Conservation (phyloP, 1,140 invertebrate genomes). For the Oryctes rhinoceros region DNA sequence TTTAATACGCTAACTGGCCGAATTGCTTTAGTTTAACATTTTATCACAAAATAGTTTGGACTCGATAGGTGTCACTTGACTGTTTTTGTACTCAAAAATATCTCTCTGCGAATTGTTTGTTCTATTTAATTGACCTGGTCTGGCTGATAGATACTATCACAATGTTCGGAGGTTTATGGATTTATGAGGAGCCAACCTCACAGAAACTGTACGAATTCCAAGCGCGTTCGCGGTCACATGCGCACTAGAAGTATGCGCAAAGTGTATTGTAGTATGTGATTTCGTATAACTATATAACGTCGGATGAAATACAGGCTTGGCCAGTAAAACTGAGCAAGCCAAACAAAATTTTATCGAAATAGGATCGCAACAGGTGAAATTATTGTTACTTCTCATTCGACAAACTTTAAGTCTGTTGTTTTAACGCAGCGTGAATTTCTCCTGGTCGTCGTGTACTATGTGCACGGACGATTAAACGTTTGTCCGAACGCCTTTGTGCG, state of each 20-base stretch:
- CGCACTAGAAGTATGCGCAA: constrained; percentile 2
- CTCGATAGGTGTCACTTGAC: not conserved
- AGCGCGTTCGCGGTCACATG: constrained; percentile 2
- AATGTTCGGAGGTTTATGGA: constrained; percentile 21
- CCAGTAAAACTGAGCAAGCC: not conserved
- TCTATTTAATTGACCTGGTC: constrained; percentile 18
- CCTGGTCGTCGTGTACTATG: not conserved
- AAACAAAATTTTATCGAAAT: not conserved
- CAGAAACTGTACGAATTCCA: not conserved
- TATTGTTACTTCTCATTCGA: not conserved
- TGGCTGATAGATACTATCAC: not conserved
- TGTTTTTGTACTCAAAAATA: not conserved
- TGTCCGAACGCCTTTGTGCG: too few species aligned
- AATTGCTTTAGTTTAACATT: not conserved
- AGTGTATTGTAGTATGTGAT: not conserved
- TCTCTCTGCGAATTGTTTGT: not conserved
- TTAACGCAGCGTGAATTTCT: too few species aligned
- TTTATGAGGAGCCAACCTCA: not conserved
- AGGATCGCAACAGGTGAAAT: not conserved
- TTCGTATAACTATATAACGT: not conserved
- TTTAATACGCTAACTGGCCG: not conserved
- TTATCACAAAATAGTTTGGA: not conserved
- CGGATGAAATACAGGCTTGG: not conserved
- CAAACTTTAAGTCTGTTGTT: not conserved
- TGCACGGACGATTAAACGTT: too few species aligned